Percentiles rank a stretch among this genome's conserved stretches.
Evolutionary conservation across 2,888 invertebrate species (phyloP).

Genomic region (Pharmacophagus antenor): DNA sequence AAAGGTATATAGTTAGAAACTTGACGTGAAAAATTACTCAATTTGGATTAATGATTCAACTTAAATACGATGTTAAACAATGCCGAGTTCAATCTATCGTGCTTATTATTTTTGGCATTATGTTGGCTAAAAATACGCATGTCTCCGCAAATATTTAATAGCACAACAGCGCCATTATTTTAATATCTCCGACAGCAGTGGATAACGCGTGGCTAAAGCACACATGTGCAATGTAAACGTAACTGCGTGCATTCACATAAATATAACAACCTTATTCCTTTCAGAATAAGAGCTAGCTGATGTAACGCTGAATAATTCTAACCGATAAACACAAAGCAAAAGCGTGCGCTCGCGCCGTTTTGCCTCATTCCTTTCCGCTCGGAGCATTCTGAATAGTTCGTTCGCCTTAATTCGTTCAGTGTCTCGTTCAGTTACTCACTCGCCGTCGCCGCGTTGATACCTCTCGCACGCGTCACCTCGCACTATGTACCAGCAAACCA

Average conservation of each 20-base stretch:
- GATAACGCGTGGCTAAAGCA: conserved; percentile 44
- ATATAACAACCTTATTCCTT: conserved; percentile 72
- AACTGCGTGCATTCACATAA: conserved; percentile 41
- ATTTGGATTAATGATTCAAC: not conserved
- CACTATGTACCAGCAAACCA: conserved; percentile 75
- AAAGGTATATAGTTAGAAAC: too few species aligned
- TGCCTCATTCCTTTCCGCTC: conserved; percentile 67
- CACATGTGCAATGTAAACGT: conserved; percentile 41
- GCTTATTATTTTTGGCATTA: conserved; percentile 62
- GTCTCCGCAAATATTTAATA: conserved; percentile 61
- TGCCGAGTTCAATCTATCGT: conserved; percentile 60
- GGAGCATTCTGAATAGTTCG: conserved; percentile 63
- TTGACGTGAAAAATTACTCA: not conserved
- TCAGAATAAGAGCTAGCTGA: conserved; percentile 65
- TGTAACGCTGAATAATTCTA: conserved; percentile 45
- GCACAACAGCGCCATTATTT: conserved; percentile 41
- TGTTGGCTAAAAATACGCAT: conserved; percentile 67
- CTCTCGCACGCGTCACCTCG: conserved; percentile 61
- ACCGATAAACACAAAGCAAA: conserved; percentile 76
- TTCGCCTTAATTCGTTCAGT: conserved; percentile 50
- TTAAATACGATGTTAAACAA: conserved; percentile 40
- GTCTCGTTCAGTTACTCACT: conserved; percentile 70
- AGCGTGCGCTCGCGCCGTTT: conserved; percentile 77
- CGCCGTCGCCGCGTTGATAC: conserved; percentile 68
- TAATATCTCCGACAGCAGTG: conserved; percentile 38